Evolutionary conservation across 2,113 vertebrate genomes (phyloP), one percentile per base, ranked within the genome.

Genomic region (Nothobranchius furzeri): DNA sequence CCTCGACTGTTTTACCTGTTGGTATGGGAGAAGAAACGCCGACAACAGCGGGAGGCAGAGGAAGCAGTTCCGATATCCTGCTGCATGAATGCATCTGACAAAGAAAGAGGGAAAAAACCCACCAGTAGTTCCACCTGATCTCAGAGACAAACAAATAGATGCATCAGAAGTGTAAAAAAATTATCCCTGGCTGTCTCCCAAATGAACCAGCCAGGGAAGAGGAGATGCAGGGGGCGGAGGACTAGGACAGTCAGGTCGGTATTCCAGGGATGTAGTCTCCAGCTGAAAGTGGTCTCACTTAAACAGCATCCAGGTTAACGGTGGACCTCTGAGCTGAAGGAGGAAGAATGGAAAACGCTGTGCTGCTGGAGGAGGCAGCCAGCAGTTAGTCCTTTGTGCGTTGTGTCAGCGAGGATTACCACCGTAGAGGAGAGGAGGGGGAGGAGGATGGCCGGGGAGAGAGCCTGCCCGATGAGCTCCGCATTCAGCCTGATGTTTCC

Each of bases 331-430:
- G 59, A 85, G 73, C 60, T 63, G 70, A 40, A 66, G 14, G 51
- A 68, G 51, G 68, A 59, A 63, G 77, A 70, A 47, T 9, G 60
- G 54, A 64, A 46, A 75, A 64, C 51, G 71, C 68, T 72, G 60
- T 59, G 65, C 70, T 75, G 74, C 80, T 75, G 71, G 43, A 79
- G 64, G 80, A 79, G 86, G 78, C 64, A 68, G 75, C 63, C 79
- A 47, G 79, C 53, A 45, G 83, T 86, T 85, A 91, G 78, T 86
- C 87, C 87, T 88, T 85, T 83, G 82, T 87, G 83, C 69, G 76
- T 86, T 80, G 85, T 84, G 85, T 90, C 89, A 89, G 87, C 84
- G 86, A 75, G 87, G 90, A 92, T 90, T 89, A 91, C 69, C 70
- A 75, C 66, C 54, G 53, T 68, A 77, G 68, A 70, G 78, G 74